Percentiles rank a stretch among this genome's conserved stretches.
phyloP scores from a whole-genome alignment of 2,113 vertebrate species.

The Brachypteracias leptosomus region DNA sequence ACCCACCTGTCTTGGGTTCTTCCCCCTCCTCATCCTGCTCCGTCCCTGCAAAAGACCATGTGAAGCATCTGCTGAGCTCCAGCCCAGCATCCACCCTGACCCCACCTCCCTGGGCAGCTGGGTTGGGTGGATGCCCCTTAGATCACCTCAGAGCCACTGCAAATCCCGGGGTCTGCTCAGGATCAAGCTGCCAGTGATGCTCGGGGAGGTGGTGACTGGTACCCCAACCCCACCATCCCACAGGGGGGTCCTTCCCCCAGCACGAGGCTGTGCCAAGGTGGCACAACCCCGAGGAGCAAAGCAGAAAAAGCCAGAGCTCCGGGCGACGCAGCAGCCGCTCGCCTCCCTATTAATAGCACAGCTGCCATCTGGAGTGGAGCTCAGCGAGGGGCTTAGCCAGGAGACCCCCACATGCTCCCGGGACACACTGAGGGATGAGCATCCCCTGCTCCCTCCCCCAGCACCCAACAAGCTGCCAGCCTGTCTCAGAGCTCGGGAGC shows the following conservation, averaged over 20 bases:
- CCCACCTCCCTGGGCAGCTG: accelerated
- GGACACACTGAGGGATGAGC: neutral
- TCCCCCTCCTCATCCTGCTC: constrained; percentile 86
- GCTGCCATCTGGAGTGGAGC: neutral
- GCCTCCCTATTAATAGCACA: neutral
- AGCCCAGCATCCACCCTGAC: neutral
- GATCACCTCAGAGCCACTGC: accelerated
- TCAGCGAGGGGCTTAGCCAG: accelerated
- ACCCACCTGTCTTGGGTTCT: constrained; percentile 87
- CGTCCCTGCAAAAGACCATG: constrained; percentile 68
- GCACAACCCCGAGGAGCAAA: neutral
- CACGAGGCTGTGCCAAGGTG: neutral
- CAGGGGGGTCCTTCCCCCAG: accelerated
- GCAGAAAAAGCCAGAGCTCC: neutral
- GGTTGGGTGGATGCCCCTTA: neutral
- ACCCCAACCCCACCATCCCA: neutral
- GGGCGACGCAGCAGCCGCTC: accelerated
- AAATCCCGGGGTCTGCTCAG: accelerated
- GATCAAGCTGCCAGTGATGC: neutral
- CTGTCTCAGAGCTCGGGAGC: accelerated
- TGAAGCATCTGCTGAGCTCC: neutral
- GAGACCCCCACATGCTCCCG: accelerated
- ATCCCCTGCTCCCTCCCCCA: neutral
- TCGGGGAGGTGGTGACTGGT: neutral
- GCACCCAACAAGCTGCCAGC: neutral